These are phyloP conservation scores for Mesochorus sp. DNA, from an alignment of 2,888 invertebrate species.

Conservation along the genomic window DNA sequence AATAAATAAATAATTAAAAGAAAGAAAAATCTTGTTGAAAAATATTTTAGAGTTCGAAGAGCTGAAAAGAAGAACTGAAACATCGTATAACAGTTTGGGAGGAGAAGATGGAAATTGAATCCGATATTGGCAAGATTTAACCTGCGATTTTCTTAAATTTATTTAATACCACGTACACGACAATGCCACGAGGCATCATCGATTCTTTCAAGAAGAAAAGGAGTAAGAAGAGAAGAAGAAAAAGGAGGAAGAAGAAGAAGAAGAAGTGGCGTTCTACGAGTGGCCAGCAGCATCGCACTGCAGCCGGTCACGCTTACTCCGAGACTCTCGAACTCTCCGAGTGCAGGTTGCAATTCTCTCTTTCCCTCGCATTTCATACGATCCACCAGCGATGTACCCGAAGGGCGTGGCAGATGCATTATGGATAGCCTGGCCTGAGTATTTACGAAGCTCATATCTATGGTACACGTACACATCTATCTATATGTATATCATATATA, in stretches of 20 bases:
- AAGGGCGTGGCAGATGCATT: constrained; percentile 70
- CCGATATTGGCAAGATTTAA: no score
- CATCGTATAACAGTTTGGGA: no score
- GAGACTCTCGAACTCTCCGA: constrained; percentile 46
- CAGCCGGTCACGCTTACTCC: constrained; percentile 55
- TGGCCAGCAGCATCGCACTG: constrained; percentile 39
- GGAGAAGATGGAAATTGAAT: no score
- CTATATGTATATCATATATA: constrained; percentile 7
- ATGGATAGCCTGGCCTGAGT: constrained; percentile 65
- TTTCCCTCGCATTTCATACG: constrained; percentile 36
- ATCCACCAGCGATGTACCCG: constrained; percentile 58
- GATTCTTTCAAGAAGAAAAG: constrained; percentile 26
- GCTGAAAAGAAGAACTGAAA: no score
- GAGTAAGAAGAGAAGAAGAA: constrained; percentile 14
- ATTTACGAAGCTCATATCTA: constrained; percentile 63
- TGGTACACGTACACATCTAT: not conserved
- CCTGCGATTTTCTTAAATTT: constrained; percentile 10
- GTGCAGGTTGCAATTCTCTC: constrained; percentile 55
- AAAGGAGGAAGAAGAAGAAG: constrained; percentile 8
- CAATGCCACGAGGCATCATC: constrained; percentile 3
- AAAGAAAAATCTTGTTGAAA: no score
- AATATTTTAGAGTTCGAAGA: no score
- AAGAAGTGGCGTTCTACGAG: constrained; percentile 31
- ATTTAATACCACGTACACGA: constrained; percentile 22
- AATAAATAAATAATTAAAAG: no score